These are phyloP conservation scores for Cotesia chilonis DNA, from an alignment of 1,140 invertebrate species.

Conservation along the genomic window DNA sequence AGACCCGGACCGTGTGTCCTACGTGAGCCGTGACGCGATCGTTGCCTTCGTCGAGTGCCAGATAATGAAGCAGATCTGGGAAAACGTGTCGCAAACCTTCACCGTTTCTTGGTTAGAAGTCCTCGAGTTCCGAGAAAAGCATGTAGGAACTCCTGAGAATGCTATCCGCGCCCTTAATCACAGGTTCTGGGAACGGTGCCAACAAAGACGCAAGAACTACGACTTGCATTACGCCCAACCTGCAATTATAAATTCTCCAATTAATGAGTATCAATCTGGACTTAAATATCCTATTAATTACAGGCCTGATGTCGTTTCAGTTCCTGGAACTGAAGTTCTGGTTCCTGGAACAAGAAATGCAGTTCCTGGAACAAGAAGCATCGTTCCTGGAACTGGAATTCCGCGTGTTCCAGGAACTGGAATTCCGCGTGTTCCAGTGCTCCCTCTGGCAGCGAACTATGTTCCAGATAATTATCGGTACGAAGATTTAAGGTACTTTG, in stretches of 20 bases:
- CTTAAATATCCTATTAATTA: slow-evolving; percentile 43
- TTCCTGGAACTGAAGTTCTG: slow-evolving; percentile 11
- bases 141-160: slow-evolving; percentile 70
- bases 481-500: no score
- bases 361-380: background rate
- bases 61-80: slow-evolving; percentile 74
- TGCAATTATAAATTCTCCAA: slow-evolving; percentile 29
- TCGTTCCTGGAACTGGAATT: slow-evolving; percentile 17
- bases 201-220: slow-evolving; percentile 51
- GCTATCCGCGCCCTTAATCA: slow-evolving; percentile 65
- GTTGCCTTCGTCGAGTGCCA: slow-evolving; percentile 89
- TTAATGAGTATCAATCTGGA: slow-evolving; percentile 40
- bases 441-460: no score
- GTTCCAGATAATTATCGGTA: no score
- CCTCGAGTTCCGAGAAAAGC: slow-evolving; percentile 71
- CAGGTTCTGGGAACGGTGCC: slow-evolving; percentile 59
- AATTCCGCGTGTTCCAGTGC: no score
- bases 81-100: slow-evolving; percentile 66
- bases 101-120: slow-evolving; percentile 74
- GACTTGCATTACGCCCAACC: slow-evolving; percentile 41
- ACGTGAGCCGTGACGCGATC: slow-evolving; percentile 82
- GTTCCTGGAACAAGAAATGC: no score
- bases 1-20: slow-evolving; percentile 81
- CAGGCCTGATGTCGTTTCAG: slow-evolving; percentile 41
- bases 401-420: no score